These are phyloP conservation scores for Gorsachius magnificus DNA, from an alignment of 2,797 vertebrate genomes.

Conservation along the genomic window DNA sequence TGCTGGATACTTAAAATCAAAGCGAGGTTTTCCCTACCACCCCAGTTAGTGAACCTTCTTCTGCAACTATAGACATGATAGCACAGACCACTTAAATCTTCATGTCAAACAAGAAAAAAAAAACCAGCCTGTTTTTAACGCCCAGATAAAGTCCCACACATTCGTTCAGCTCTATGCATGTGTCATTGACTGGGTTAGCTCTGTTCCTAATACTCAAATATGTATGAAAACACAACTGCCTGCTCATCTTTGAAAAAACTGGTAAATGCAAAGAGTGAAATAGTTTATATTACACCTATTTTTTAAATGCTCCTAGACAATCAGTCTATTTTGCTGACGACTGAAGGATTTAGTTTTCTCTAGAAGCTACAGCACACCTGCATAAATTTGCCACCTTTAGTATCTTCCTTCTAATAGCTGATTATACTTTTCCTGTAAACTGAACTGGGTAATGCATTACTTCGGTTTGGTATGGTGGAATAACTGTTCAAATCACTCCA, in stretches of 20 bases:
- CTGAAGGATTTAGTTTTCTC: background rate
- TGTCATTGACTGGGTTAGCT: background rate
- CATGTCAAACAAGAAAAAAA: background rate
- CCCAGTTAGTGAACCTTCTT: background rate
- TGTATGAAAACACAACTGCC: background rate
- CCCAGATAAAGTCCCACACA: background rate
- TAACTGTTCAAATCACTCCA: background rate
- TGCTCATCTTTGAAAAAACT: background rate
- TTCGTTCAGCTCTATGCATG: background rate
- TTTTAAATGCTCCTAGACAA: background rate
- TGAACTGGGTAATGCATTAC: background rate
- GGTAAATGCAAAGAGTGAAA: background rate
- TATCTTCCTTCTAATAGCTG: background rate
- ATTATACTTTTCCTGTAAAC: background rate
- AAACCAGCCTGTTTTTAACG: background rate
- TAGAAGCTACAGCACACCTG: background rate
- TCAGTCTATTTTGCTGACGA: background rate
- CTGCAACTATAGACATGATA: background rate
- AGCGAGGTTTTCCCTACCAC: background rate
- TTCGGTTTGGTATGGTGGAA: background rate
- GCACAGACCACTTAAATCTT: background rate
- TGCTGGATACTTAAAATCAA: background rate
- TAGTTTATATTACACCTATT: background rate
- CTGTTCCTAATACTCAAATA: background rate
- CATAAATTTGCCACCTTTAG: background rate